phyloP scores from a whole-genome alignment of 2,797 vertebrate genomes.

The Myiothlypis chrysogaster region DNA sequence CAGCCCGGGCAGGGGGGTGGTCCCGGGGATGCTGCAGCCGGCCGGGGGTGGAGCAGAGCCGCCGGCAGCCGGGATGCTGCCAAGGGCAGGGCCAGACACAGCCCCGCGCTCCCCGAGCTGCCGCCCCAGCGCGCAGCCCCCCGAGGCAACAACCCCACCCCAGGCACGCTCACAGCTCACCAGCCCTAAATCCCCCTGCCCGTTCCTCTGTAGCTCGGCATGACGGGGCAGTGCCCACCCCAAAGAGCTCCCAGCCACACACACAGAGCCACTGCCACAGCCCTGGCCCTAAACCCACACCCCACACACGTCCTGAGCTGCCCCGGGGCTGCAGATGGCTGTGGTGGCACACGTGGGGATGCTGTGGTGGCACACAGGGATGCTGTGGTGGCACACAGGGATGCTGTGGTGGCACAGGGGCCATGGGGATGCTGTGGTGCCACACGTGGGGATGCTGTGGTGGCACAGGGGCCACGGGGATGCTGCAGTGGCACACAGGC shows the following conservation, averaged over 20 bases:
- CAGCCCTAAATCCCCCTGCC: not conserved
- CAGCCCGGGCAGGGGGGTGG: not conserved
- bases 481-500: no score
- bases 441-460: no score
- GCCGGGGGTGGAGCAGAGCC: not conserved
- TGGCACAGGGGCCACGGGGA: no score
- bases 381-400: no score
- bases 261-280: accelerated
- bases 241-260: accelerated
- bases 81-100: not conserved
- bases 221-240: accelerated
- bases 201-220: accelerated
- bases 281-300: accelerated
- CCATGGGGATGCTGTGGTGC: no score
- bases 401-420: no score
- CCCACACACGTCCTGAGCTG: accelerated
- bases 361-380: no score
- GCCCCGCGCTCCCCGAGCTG: not conserved
- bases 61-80: conserved; percentile 2
- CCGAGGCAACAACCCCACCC: not conserved
- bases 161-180: accelerated
- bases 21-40: conserved; percentile 10
- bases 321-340: accelerated
- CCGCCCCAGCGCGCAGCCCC: not conserved
- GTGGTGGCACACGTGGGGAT: not conserved